Conservation (phyloP, 2,888 invertebrate genomes). For the Leptogaster cylindrica region DNA sequence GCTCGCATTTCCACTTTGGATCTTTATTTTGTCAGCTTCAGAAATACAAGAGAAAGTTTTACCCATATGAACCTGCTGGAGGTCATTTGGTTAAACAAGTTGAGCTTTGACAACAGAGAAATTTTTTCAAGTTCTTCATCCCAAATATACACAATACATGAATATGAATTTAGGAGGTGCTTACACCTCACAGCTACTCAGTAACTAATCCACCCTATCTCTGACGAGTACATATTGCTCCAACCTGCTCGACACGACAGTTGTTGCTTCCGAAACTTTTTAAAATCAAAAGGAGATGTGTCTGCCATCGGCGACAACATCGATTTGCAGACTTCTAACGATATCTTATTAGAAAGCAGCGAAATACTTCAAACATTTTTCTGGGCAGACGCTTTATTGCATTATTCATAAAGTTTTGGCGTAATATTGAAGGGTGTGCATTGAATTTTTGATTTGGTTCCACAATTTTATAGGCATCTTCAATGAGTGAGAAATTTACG, state of each 20-base stretch:
- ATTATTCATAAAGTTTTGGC: slow-evolving; percentile 41
- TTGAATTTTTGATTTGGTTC: slow-evolving; percentile 34
- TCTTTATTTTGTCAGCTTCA: slow-evolving; percentile 11
- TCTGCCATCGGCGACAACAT: slow-evolving; percentile 39
- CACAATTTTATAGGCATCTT: slow-evolving; percentile 17
- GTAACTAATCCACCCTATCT: not conserved
- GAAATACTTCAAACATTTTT: slow-evolving; percentile 36
- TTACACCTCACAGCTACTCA: not conserved
- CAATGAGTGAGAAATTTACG: slow-evolving; percentile 27
- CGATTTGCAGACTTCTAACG: slow-evolving; percentile 30
- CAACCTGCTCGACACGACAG: slow-evolving; percentile 13
- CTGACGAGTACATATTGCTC: slow-evolving; percentile 9
- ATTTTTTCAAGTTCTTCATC: slow-evolving; percentile 28
- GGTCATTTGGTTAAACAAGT: slow-evolving; percentile 30
- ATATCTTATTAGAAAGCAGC: slow-evolving; percentile 34
- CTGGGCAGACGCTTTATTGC: slow-evolving; percentile 32
- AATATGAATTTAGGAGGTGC: not conserved
- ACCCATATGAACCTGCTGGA: slow-evolving; percentile 33
- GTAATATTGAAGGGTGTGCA: slow-evolving; percentile 40
- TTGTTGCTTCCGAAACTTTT: slow-evolving; percentile 36
- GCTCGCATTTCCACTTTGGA: not conserved
- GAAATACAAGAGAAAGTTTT: slow-evolving; percentile 2
- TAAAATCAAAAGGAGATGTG: slow-evolving; percentile 31
- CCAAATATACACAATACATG: slow-evolving; percentile 28
- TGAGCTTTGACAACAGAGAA: slow-evolving; percentile 31